A percentile compares a stretch with the other conserved stretches of the same genome.
Conservation (phyloP, 1,140 invertebrate species). For the Cydia splendana region DNA sequence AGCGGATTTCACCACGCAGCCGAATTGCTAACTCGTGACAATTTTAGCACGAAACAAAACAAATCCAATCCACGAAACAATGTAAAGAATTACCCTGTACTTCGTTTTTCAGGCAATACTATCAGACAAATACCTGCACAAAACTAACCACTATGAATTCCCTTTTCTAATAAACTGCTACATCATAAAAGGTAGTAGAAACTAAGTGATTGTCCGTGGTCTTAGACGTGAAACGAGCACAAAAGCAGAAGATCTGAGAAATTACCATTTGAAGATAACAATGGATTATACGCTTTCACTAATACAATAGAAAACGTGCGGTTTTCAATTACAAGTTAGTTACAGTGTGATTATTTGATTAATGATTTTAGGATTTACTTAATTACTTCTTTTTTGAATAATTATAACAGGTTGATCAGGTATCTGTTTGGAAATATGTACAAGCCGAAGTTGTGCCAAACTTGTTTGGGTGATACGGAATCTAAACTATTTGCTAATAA, state of each 20-base stretch:
- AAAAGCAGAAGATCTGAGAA: slow-evolving; percentile 28
- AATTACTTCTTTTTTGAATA: background rate
- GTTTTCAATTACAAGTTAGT: background rate
- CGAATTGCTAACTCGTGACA: slow-evolving; percentile 10
- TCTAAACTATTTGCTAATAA: slow-evolving; percentile 32
- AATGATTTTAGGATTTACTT: background rate
- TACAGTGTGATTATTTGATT: background rate
- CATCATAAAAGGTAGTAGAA: background rate
- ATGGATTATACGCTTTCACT: slow-evolving; percentile 24
- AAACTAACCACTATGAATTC: background rate
- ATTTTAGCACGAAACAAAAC: background rate
- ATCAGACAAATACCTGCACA: background rate
- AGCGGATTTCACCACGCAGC: slow-evolving; percentile 51
- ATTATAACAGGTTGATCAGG: background rate
- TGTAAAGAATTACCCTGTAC: background rate
- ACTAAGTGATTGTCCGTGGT: slow-evolving; percentile 10
- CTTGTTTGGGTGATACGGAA: slow-evolving; percentile 23
- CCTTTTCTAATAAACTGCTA: background rate
- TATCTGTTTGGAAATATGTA: background rate
- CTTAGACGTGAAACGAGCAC: slow-evolving; percentile 18
- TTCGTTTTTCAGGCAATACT: background rate
- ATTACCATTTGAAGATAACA: slow-evolving; percentile 26
- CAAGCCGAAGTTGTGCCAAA: background rate
- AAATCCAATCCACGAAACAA: background rate
- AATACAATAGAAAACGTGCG: slow-evolving; percentile 3